Evolutionary conservation across 2,888 invertebrate genomes (phyloP), one percentile per base, ranked within the genome.

Genomic region (Drosophila histrio): DNA sequence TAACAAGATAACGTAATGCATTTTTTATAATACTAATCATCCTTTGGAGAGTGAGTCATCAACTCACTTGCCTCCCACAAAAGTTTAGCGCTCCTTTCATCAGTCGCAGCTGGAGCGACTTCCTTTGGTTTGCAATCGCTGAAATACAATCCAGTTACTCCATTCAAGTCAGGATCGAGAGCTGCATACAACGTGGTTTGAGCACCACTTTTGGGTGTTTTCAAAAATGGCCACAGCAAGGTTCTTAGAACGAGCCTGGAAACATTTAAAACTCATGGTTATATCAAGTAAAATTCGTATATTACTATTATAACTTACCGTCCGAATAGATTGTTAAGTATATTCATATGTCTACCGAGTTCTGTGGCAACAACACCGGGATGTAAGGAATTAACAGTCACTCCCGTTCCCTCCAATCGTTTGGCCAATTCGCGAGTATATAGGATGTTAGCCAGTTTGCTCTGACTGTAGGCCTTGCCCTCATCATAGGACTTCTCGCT

Each of bases 361-460:
- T 95, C 93, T 0, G 97, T 96, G 90, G 95, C 94, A 0, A 96
- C 95, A 59, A 97, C 93, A 4, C 98, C 97, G 0, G 98, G 98
- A 93, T 98, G 96, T 8, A 97, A 94, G 0, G 95, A 94, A 89
- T 96, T 95, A 13, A 95, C 97, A 0, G 96, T 95, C 0, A 98
- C 96, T n/a, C 94, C 94, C 0, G 94, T 74, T 77, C 91, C 95
- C 93, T 94, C 92, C 26, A 96, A 89, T 89, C 94, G 93, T 53
- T 93, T 93, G 0, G 95, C 93, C 24, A 97, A 91, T 89, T 95
- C 95, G 67, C 92, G 93, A 0, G 95, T 94, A 87, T 97, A 97
- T 28, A 97, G 89, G 11, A 97, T 87, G 89, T 96, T 96, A 0
- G 96, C 96, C 50, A 96, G 91, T 92, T 97, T 97, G 90, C 96